A percentile compares a stretch with the other conserved stretches of the same genome.
Conservation (phyloP, 2,797 vertebrate species). For the Euphonia xanthogaster region DNA sequence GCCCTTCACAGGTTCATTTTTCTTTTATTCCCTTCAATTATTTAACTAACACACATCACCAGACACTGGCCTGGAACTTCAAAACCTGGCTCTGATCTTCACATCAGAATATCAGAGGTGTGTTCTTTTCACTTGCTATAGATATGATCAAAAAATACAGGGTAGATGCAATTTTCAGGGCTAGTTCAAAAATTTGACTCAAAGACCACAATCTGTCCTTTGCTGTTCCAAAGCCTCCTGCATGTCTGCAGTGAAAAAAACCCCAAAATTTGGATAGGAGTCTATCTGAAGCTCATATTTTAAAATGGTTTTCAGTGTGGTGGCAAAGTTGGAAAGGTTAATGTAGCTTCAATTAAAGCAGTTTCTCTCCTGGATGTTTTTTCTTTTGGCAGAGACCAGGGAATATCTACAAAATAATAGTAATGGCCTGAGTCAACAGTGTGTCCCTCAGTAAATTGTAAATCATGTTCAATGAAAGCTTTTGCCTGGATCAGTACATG, state of each 20-base stretch:
- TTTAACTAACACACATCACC: neutral
- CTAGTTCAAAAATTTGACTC: neutral
- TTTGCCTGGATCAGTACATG: neutral
- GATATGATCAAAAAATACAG: neutral
- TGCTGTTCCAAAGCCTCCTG: neutral
- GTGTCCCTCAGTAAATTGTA: neutral
- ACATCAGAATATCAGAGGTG: neutral
- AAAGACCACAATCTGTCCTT: neutral
- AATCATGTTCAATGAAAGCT: slow-evolving; percentile 11
- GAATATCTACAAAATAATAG: neutral
- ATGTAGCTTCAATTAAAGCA: neutral
- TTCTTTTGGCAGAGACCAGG: neutral
- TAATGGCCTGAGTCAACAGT: neutral
- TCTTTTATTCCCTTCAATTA: neutral
- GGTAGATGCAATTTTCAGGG: neutral
- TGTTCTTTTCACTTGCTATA: neutral
- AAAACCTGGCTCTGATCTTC: neutral
- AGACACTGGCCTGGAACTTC: neutral
- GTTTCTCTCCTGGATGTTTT: neutral
- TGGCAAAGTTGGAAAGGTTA: neutral
- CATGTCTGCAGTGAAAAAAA: neutral
- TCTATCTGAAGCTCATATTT: neutral
- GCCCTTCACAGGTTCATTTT: neutral
- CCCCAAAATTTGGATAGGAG: neutral
- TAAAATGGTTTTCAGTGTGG: neutral